Evolutionary conservation across 1,140 invertebrate species (phyloP), one percentile per base, ranked within the genome.

Genomic region (Galleria mellonella): DNA sequence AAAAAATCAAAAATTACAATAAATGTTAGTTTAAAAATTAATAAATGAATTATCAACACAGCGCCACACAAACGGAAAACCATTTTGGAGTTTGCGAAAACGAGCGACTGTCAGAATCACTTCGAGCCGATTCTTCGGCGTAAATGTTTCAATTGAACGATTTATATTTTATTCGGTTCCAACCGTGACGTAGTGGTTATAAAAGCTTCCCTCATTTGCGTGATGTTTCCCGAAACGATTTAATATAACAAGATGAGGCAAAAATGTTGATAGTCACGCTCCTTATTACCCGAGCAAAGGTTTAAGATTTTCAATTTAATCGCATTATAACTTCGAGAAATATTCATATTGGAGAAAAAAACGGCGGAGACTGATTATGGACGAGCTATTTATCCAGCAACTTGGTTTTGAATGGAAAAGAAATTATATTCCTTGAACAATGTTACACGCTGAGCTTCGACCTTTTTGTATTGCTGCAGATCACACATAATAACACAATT

Each of bases 281-380:
- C 45, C 62, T 77, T 77, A 81, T 81, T 77, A 77, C 72, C 60
- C 53, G 45, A 39, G 36, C 17, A 47, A 63, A 60, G 58, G 62
- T 66, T 71, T 67, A 61, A 72, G 52, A 71, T 75, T 75, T 77
- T 76, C 62, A 61, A 62, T 73, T 63, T 77, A 77, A 81, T 75
- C 69, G 65, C 57, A 71, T 81, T 72, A 70, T 71, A 69, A 65
- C 70, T 65, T 62, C 66, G 50, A 57, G 55, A 66, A 68, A 66
- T 69, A 72, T 74, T 75, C 65, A 63, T 63, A 59, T 70, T 58
- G 64, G 33, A 51, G 52, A 63, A 55, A 65, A 70, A 64, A 64
- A 23, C 6, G 17, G 17, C 2, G 6, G 6, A 23, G 2, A 2
- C 17, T 6, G 17, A 23, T 23, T 23, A 23, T 6, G 6, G 17